Evolutionary conservation across 2,113 vertebrate genomes (phyloP), one percentile per base, ranked within the genome.

Genomic region (Melanotaenia duboulayi): DNA sequence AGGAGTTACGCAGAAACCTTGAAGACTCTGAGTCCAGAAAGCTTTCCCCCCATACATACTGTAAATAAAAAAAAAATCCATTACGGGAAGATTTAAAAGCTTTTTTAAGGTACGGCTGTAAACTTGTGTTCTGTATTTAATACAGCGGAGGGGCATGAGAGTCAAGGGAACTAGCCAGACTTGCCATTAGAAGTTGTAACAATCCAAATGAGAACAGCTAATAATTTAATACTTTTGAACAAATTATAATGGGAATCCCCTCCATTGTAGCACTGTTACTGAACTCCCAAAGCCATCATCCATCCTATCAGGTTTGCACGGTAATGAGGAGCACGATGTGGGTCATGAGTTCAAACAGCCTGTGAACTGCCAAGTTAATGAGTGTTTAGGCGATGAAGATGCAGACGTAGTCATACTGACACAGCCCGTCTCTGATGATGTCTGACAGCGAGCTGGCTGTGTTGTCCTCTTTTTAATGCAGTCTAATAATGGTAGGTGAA

Each of bases 281-380:
- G 52, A 59, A 65, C 46, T 54, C 42, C 49, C 52, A 3, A 24
- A 74, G 22, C 60, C 20, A 16, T 64, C 37, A 32, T 69, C 60
- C 4, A 73, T 64, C 65, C 57, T 65, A 6, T 65, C n/a, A 77
- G 74, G 23, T 74, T 62, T 65, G 50, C 56, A 28, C 23, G 11
- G 52, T 77, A 81, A 85, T 72, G 84, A 81, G 65, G 32, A 77
- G 76, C 74, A 64, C 87, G 82, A 82, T 72, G 51, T 68, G 64
- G 83, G 75, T 82, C 83, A 77, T 11, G 57, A 61, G 85, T 80
- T 83, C 70, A 82, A 85, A 77, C 35, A 4, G 73, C 71, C 71
- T 81, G 74, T 72, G 44, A 83, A 67, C 52, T 74, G 83, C 78
- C 82, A 84, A 61, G 54, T 71, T 88, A 84, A 71, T 63, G 58